Evolutionary conservation across 2,113 vertebrate genomes (phyloP), one percentile per base, ranked within the genome.

Genomic region (Chionomys nivalis): DNA sequence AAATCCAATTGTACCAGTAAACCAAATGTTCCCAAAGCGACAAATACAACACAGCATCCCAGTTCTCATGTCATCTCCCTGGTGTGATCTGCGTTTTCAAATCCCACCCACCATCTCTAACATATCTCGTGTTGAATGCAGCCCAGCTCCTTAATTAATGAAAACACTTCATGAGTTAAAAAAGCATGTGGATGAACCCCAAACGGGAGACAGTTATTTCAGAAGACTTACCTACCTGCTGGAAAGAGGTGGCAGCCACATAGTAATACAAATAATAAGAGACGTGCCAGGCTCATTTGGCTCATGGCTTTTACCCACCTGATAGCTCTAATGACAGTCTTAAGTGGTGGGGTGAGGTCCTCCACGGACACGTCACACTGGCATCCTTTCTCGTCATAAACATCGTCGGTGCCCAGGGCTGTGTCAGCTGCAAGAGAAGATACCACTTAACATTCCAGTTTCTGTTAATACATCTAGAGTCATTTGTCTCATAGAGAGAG

Each of bases 341-440:
- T 99, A 96, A 99, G 99, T 1, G 99, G 98, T 65, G 99, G 99
- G 24, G 99, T 99, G 97, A 99, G 98, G 98, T 99, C 99, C 97
- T 99, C 99, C 87, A 99, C 99, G 0, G 99, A 99, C 94, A 99
- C 99, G 79, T 99, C 99, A 86, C 99, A 99, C 97, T 99, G 99
- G 97, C 99, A 99, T 93, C 99, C 99, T 98, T 99, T 99, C 42
- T 99, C 99, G 96, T 99, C 99, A 31, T 99, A 99, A 13, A 98
- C 98, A 19, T 99, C 99, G 44, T 99, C 99, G 0, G 98, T 98
- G 61, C 99, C 98, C 86, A 99, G 98, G 81, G 98, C 99, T 66
- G 99, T 99, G 94, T 99, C 99, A 97, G 99, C 99, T 99, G 98
- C 81, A 98, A 98, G 96, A 98, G 65, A 98, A 87, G 98, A 97